Base-by-base conservation (phyloP, 2,797 vertebrate species). In the Sebastes nivosus region DNA sequence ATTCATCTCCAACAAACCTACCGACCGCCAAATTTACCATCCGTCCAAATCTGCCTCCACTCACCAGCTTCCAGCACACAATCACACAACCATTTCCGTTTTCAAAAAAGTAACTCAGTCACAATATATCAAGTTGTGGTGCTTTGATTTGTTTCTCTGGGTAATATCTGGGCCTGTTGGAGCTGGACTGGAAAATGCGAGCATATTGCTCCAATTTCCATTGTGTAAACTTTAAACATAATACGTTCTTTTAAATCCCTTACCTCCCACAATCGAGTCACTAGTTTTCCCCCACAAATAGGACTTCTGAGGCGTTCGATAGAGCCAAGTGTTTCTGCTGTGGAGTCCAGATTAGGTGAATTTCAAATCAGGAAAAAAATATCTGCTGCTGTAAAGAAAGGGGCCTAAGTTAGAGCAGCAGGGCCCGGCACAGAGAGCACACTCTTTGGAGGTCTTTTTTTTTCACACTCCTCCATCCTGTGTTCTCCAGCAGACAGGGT, bases 141-240 rank as follows among this genome's bases (percentile, higher is more conserved):
- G 66, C 69, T 60, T 50, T 55, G 74, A 73, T 80, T 59, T 75
- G 61, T 75, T 82, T 80, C 58, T 71, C 25, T 32, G 52, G 4
- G 38, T 50, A 58, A 69, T 75, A 82, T 83, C 70, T 4, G 20
- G 18, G 12, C 24, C 75, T 29, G 67, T 52, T 63, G 16, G 46
- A 69, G 4, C 25, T 38, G 8, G 61, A 25, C 65, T 60, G 72
- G 57, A 75, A 84, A 85, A 84, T 64, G 18, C 68, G 64, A 74
- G 29, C 69, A 36, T 22, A 64, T 79, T 69, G 32, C 74, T 83
- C 52, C 74, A 4, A 76, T 85, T 77, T 84, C 65, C 67, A 59
- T 63, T 70, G 27, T 87, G 59, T 81, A 72, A 87, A 85, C 81
- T 67, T 82, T 67, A 71, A 79, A 82, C 76, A 81, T 54, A 58